These are phyloP conservation scores for Semnornis frantzii DNA, from an alignment of 2,113 vertebrate species.

Conservation along the genomic window DNA sequence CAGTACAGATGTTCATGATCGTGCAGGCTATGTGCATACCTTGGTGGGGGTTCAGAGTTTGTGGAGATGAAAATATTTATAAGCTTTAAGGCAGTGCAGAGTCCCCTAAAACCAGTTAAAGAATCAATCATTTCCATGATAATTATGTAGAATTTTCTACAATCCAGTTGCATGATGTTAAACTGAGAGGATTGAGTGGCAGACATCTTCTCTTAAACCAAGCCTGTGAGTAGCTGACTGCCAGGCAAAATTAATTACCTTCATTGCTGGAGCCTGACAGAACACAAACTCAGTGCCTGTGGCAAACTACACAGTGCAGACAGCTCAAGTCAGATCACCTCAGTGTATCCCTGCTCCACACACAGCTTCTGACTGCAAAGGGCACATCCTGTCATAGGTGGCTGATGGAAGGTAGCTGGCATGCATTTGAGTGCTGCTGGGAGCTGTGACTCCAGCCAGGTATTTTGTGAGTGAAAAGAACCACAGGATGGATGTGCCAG, in stretches of 20 bases:
- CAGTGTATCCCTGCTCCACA: background rate
- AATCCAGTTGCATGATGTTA: background rate
- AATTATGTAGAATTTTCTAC: background rate
- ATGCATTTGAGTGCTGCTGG: accelerated
- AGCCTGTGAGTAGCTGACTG: too few relatives aligned
- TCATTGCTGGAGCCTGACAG: background rate
- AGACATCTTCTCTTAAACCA: too few relatives aligned
- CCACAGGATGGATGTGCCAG: too few relatives aligned
- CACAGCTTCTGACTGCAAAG: background rate
- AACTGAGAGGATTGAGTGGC: background rate
- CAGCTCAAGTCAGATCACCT: background rate
- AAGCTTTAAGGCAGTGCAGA: background rate
- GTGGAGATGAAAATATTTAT: background rate
- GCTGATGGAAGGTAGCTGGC: background rate
- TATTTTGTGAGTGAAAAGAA: background rate
- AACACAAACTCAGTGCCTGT: background rate
- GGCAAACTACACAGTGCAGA: background rate
- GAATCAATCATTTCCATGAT: background rate
- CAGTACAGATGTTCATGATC: too few relatives aligned
- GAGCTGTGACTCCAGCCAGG: background rate
- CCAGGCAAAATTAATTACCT: background rate
- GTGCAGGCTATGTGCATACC: too few relatives aligned
- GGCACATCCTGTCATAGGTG: background rate
- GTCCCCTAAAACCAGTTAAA: background rate
- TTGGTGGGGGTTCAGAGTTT: background rate